A percentile compares a stretch with the other conserved stretches of the same genome.
phyloP scores from a whole-genome alignment of 2,113 vertebrate species.

The Acrocephalus kingi region DNA sequence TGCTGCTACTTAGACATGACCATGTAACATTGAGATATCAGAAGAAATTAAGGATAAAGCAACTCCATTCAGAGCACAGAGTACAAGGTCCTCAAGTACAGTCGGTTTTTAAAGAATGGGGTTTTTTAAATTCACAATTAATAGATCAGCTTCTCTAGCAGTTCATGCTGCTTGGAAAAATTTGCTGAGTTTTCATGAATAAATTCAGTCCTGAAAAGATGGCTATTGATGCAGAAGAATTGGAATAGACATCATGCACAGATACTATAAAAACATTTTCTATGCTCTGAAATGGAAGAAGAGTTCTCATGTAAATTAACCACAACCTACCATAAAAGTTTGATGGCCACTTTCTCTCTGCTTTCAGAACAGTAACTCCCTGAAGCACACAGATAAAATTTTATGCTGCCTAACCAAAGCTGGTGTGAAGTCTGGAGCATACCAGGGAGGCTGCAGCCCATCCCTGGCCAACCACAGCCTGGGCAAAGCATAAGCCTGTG shows the following conservation, averaged over 20 bases:
- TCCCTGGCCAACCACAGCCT: background rate
- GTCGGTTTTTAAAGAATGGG: background rate
- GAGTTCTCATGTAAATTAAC: background rate
- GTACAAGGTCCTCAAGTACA: background rate
- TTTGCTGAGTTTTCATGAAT: background rate
- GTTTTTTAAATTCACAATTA: background rate
- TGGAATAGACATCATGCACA: background rate
- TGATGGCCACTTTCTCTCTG: background rate
- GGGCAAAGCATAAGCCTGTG: background rate
- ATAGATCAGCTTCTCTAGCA: background rate
- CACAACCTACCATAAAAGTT: background rate
- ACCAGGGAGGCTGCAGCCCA: background rate
- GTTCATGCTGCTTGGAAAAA: background rate
- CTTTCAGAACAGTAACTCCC: background rate
- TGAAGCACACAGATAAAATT: background rate
- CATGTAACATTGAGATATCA: background rate
- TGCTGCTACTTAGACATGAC: background rate
- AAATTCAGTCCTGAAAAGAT: background rate
- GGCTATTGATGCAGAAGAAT: background rate
- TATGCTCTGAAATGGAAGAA: background rate
- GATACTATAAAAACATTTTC: background rate
- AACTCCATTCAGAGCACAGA: background rate
- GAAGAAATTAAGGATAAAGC: background rate
- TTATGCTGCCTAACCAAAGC: background rate
- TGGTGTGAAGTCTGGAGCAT: background rate